Percentiles rank a stretch among this genome's conserved stretches.
Conservation (phyloP, 2,797 vertebrate species). For the Diplodus puntazzo region DNA sequence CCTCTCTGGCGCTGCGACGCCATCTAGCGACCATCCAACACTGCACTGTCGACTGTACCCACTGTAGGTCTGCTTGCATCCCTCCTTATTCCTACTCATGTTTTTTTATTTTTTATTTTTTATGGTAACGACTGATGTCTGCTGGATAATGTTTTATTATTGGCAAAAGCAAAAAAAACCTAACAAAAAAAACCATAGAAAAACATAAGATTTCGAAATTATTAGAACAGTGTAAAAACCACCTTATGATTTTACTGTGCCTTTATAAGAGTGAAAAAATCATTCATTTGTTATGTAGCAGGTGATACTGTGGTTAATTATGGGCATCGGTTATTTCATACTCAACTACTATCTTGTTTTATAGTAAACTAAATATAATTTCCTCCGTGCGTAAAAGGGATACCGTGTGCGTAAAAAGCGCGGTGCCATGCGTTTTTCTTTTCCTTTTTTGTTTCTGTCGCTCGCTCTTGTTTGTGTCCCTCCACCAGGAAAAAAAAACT, state of each 20-base stretch:
- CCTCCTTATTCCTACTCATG: background rate
- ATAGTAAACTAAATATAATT: background rate
- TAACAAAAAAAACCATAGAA: too few species aligned
- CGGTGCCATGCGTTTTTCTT: background rate
- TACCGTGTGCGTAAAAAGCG: slow-evolving; percentile 19
- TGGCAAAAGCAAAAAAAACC: background rate
- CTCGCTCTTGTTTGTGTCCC: slow-evolving; percentile 48
- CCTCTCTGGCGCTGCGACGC: slow-evolving; percentile 90
- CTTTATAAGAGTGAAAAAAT: too few species aligned
- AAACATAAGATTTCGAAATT: background rate
- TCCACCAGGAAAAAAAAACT: slow-evolving; percentile 26
- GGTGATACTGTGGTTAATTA: background rate
- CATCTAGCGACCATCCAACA: slow-evolving; percentile 90
- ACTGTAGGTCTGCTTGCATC: background rate
- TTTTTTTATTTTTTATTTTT: background rate
- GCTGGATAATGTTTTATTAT: background rate
- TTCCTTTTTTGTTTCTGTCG: background rate
- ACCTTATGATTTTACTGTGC: background rate
- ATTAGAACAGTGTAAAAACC: background rate
- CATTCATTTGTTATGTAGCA: background rate
- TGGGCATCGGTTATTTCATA: background rate
- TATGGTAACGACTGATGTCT: too few species aligned
- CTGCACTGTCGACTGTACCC: background rate
- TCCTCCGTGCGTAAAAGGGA: slow-evolving; percentile 30
- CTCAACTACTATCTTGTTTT: background rate